Evolutionary conservation across 2,888 invertebrate species (phyloP).

Genomic region (Argynnis bischoffii): DNA sequence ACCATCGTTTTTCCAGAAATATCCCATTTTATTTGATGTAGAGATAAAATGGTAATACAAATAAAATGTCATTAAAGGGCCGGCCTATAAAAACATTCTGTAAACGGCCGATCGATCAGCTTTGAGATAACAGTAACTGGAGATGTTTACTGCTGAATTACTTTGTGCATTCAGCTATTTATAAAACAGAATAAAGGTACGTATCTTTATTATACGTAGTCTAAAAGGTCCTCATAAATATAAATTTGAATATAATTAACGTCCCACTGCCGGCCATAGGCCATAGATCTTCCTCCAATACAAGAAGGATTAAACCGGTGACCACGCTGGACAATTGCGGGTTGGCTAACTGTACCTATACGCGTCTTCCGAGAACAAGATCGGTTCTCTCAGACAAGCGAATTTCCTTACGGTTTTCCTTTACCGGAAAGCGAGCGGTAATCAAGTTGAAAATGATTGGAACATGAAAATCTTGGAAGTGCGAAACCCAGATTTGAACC

Average conservation of each 20-base stretch:
- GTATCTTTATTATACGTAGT: not conserved
- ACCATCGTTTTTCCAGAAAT: slow-evolving; percentile 15
- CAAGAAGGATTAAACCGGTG: too few relatives aligned
- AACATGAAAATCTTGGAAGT: too few relatives aligned
- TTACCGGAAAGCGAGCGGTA: too few relatives aligned
- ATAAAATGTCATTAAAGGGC: slow-evolving; percentile 43
- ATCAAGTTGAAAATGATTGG: too few relatives aligned
- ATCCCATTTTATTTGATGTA: slow-evolving; percentile 20
- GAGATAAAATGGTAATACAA: slow-evolving; percentile 35
- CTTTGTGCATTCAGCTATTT: slow-evolving; percentile 26
- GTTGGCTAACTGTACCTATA: too few relatives aligned
- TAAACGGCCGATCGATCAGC: slow-evolving; percentile 53
- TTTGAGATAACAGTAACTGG: slow-evolving; percentile 60
- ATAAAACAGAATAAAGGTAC: slow-evolving; percentile 15
- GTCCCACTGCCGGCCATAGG: not conserved
- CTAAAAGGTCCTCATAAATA: not conserved
- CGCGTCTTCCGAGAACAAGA: too few relatives aligned
- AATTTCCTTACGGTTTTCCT: too few relatives aligned
- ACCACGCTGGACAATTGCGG: too few relatives aligned
- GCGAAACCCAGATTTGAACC: too few relatives aligned
- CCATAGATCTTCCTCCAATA: not conserved
- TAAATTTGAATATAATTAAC: not conserved
- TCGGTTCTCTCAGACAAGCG: too few relatives aligned
- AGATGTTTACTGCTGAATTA: slow-evolving; percentile 52
- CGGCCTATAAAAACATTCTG: slow-evolving; percentile 56